Percentiles rank a stretch among this genome's conserved stretches.
These are phyloP conservation scores for Euura lappo DNA, from an alignment of 1,140 invertebrate species.

Conservation along the genomic window DNA sequence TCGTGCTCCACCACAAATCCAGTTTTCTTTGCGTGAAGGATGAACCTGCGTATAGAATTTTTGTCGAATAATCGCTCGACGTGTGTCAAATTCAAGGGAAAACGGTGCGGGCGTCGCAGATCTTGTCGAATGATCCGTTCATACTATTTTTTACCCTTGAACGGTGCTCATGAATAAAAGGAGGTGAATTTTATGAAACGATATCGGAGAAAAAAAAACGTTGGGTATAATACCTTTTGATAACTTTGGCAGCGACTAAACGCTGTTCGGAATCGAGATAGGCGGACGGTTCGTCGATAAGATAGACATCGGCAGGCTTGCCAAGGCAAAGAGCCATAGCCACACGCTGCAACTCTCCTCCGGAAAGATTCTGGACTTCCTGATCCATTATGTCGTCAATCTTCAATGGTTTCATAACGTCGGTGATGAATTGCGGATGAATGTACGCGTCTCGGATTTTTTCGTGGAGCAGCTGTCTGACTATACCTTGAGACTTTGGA, in stretches of 20 bases:
- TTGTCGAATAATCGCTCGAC: background rate
- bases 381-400: constrained; percentile 99
- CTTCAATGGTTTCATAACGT: constrained; percentile 98
- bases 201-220: constrained; percentile 14
- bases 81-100: constrained; percentile 5
- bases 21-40: constrained; percentile 98
- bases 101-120: background rate
- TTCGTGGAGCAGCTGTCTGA: constrained; percentile 90
- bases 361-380: constrained; percentile 98
- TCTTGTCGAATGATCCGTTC: too few relatives aligned
- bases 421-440: constrained; percentile 97
- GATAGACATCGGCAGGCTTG: constrained; percentile 98
- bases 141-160: too few relatives aligned
- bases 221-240: constrained; percentile 76
- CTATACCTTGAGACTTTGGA: constrained; percentile 94
- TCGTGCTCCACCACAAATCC: constrained; percentile 99
- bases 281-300: constrained; percentile 99
- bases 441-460: constrained; percentile 97
- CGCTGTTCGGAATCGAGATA: constrained; percentile 99
- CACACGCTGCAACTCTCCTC: constrained; percentile 98
- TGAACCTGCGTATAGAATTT: constrained; percentile 74
- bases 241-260: constrained; percentile 99
- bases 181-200: background rate
- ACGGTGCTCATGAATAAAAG: too few relatives aligned
- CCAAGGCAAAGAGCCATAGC: constrained; percentile 95